A percentile compares a stretch with the other conserved stretches of the same genome.
Evolutionary conservation across 2,888 invertebrate genomes (phyloP).

Genomic region (Plutella xylostella): DNA sequence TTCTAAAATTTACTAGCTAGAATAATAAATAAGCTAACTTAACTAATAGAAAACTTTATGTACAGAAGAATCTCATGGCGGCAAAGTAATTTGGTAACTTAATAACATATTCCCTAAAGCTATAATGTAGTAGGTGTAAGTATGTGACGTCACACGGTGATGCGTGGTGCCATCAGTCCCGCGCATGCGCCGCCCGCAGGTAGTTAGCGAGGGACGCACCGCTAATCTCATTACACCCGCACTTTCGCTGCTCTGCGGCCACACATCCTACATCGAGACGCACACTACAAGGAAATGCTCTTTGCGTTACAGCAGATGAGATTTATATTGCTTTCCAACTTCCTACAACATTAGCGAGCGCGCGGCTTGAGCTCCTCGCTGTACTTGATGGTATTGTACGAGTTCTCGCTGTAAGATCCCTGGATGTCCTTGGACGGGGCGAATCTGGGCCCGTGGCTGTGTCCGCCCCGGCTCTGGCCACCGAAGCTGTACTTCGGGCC

Average conservation of each 20-base stretch:
- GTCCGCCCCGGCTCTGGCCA: slow-evolving; percentile 23
- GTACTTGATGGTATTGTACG: slow-evolving; percentile 64
- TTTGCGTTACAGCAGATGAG: neutral
- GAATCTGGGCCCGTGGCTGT: slow-evolving; percentile 33
- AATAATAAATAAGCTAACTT: slow-evolving; percentile 54
- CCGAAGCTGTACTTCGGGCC: slow-evolving; percentile 45
- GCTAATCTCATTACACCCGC: slow-evolving; percentile 33
- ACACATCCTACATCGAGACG: neutral
- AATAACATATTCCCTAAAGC: no score
- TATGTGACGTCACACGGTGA: no score
- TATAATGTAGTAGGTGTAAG: no score
- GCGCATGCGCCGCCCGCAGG: slow-evolving; percentile 19
- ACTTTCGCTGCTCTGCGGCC: slow-evolving; percentile 23
- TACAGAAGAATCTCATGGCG: no score
- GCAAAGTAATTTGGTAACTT: no score
- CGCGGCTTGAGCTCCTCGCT: slow-evolving; percentile 58
- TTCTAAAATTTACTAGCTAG: slow-evolving; percentile 26
- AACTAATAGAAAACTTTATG: slow-evolving; percentile 38
- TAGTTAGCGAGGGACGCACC: slow-evolving; percentile 44
- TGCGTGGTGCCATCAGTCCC: slow-evolving; percentile 41
- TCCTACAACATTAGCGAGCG: slow-evolving; percentile 26
- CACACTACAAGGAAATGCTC: neutral
- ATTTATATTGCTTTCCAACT: slow-evolving; percentile 3
- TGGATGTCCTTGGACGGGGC: slow-evolving; percentile 41
- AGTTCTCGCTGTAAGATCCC: slow-evolving; percentile 50